Conservation (phyloP, 2,797 vertebrate genomes). For the Spea hammondii region DNA sequence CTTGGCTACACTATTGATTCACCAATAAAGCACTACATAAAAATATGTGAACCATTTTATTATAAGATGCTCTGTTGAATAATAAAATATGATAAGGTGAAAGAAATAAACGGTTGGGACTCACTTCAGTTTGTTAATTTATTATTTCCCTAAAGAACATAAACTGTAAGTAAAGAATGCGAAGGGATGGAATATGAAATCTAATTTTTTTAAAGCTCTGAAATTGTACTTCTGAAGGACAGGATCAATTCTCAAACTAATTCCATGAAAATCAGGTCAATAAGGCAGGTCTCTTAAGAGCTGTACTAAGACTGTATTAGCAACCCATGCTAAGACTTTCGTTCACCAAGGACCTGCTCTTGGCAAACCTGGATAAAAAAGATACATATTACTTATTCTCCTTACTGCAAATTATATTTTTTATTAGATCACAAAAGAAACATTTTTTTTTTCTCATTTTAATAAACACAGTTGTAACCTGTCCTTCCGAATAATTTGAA, state of each 20-base stretch:
- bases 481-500: background rate
- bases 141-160: background rate
- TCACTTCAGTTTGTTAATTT: background rate
- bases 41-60: background rate
- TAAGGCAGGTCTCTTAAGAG: conserved; percentile 14
- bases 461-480: background rate
- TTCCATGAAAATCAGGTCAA: conserved; percentile 29
- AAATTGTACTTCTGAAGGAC: background rate
- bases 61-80: background rate
- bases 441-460: background rate
- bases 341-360: conserved; percentile 13
- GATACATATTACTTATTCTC: conserved; percentile 4
- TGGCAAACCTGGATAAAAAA: conserved; percentile 15
- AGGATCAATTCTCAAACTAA: conserved; percentile 36
- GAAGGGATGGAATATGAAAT: background rate
- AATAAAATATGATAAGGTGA: background rate
- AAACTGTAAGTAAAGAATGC: background rate
- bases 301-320: conserved; percentile 16
- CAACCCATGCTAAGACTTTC: conserved; percentile 10
- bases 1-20: background rate
- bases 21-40: background rate
- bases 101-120: background rate
- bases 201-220: background rate
- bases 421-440: conserved; percentile 11
- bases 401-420: conserved; percentile 20